phyloP scores from a whole-genome alignment of 2,113 vertebrate genomes.

The Erinaceus europaeus region DNA sequence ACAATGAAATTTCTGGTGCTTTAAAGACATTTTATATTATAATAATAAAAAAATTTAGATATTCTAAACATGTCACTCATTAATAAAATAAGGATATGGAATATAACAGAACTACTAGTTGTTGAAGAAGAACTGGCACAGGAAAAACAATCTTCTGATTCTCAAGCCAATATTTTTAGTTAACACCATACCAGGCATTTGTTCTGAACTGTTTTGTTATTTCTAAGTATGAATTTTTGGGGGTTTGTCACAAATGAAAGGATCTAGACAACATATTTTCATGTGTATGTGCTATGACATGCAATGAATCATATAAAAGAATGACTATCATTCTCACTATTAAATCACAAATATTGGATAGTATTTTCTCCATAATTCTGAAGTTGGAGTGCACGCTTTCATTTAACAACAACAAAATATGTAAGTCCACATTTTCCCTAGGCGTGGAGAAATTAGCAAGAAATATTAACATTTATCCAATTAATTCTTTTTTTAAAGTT shows the following conservation, averaged over 20 bases:
- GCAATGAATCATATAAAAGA: background rate
- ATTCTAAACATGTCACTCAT: background rate
- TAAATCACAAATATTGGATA: slow-evolving; percentile 1
- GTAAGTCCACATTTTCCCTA: no score
- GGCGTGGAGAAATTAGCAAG: no score
- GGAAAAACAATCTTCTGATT: background rate
- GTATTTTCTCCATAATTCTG: background rate
- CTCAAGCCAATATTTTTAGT: background rate
- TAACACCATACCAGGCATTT: background rate
- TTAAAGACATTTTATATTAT: background rate
- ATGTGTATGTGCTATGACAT: background rate
- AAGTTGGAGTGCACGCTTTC: slow-evolving; percentile 33
- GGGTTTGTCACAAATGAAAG: background rate
- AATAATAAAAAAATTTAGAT: background rate
- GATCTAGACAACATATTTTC: slow-evolving; percentile 4
- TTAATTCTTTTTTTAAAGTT: no score
- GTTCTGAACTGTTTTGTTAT: background rate
- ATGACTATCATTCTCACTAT: background rate
- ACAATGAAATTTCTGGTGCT: slow-evolving; percentile 3
- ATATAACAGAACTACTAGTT: background rate
- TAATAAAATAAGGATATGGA: background rate
- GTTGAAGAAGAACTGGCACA: background rate
- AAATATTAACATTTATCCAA: no score
- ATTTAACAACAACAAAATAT: no score
- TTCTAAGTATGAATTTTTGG: slow-evolving; percentile 11